Evolutionary conservation across 2,888 invertebrate genomes (phyloP), one percentile per base, ranked within the genome.

Genomic region (Thera obeliscata): DNA sequence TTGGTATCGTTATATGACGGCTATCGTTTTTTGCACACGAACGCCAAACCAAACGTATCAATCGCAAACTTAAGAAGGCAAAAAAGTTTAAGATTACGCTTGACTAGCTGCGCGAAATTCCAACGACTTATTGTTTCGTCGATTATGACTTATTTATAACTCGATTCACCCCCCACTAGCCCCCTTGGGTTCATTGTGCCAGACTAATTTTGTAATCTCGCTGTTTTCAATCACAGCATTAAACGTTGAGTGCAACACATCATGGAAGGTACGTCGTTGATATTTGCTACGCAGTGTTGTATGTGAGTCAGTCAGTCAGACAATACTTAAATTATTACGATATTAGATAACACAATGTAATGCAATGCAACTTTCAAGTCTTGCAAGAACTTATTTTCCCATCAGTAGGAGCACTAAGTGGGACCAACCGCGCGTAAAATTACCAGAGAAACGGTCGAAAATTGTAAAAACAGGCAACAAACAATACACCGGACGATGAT

Each of bases 81-180:
- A 72, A 72, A 70, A 70, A 71, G 71, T 71, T 72, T 75, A 69
- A 66, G 76, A 76, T 75, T 76, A 75, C 76, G 78, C 73, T 75
- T 73, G 74, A 74, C 75, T 78, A 78, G 76, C 75, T 75, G 74
- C 74, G 77, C 72, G 66, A 78, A 78, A 80, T 78, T 78, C 76
- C 73, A 79, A 78, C 78, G 79, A 78, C 78, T 76, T 75, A 81
- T 81, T 81, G 80, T 81, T 77, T 66, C 68, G 71, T 56, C 76
- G 75, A 73, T 77, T 77, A 75, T 75, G 67, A 75, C 75, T 78
- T 83, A 82, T 81, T 83, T 82, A 81, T 85, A 82, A 78, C 78
- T 74, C 72, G 73, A 71, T 77, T 71, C 74, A 73, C 70, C 71
- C 74, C 73, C 67, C 69, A 62, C 74, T 72, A 68, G 70, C 74